These are phyloP conservation scores for Regulus satrapa DNA, from an alignment of 2,113 vertebrate species.

Conservation along the genomic window DNA sequence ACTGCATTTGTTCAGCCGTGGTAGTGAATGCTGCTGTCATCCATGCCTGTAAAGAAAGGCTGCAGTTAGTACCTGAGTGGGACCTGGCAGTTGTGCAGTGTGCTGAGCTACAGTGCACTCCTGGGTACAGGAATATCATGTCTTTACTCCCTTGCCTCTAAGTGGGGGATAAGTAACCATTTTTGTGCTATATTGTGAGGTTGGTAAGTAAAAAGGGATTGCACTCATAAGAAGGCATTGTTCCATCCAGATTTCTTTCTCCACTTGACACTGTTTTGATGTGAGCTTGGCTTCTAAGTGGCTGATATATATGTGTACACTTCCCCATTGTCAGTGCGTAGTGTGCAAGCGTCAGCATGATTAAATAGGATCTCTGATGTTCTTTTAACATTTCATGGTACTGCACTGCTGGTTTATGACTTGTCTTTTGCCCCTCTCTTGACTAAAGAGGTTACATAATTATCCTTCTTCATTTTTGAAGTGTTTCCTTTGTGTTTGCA, in stretches of 20 bases:
- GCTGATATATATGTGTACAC: background rate
- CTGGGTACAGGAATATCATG: background rate
- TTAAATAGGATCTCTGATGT: background rate
- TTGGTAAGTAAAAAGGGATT: background rate
- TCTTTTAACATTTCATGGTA: background rate
- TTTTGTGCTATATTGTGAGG: background rate
- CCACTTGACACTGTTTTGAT: background rate
- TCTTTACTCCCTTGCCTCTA: background rate
- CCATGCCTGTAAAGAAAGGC: background rate
- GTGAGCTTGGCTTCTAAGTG: background rate
- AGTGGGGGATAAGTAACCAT: background rate
- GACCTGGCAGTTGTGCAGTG: background rate
- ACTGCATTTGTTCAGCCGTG: background rate
- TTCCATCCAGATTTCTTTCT: background rate
- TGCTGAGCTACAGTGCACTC: background rate
- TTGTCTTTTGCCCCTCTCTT: background rate
- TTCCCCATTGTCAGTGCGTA: background rate
- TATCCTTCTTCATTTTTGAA: background rate
- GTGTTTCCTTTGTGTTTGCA: slow-evolving; percentile 61
- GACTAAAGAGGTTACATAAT: background rate
- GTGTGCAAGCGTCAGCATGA: background rate
- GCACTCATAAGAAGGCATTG: background rate
- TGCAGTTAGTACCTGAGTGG: background rate
- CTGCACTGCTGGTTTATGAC: background rate
- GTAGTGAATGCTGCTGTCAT: background rate